Evolutionary conservation across 2,113 vertebrate genomes (phyloP), one percentile per base, ranked within the genome.

Genomic region (Conger conger): DNA sequence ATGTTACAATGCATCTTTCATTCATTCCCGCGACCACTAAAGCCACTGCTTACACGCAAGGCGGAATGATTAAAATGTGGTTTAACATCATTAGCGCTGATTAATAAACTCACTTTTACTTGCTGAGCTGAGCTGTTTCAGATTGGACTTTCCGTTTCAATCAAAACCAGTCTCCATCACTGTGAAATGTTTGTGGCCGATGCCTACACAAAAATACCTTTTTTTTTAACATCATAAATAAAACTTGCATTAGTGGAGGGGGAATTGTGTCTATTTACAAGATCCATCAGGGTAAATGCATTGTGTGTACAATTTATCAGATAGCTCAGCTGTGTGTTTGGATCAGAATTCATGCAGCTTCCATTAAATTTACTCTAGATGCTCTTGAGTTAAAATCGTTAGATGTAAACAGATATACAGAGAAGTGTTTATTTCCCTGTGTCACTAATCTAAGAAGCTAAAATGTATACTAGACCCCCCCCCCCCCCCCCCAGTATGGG

Each of bases 301-400:
- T 86, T 81, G 82, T 87, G 84, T 90, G 79, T 84, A 85, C 36
- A 85, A 88, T 88, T 83, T 33, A 86, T 90, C 90, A 89, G 40
- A 60, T 1, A 53, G 36, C 45, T 80, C 85, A 80, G 81, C 83
- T 73, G 35, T 27, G 1, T 90, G 90, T 91, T 91, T 91, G 86
- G 82, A 81, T 81, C n/a, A 18, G 1, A 1, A 54, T 83, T 76
- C 78, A 87, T 77, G 82, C 68, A 81, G 57, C 30, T 45, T 88
- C 42, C n/a, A 53, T 83, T 23, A 68, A 84, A 83, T 81, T 87
- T 87, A 81, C 68, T 78, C 84, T 83, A 85, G 53, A 3, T 77
- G 53, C 18, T 36, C 73, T 27, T 73, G 78, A 81, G 83, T 45
- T 38, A 30, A 42, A 33, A 54, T 8, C 2, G 40, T 30, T 30